A percentile compares a stretch with the other conserved stretches of the same genome.
Conservation (phyloP, 2,113 vertebrate species). For the Mystacornis crossleyi region DNA sequence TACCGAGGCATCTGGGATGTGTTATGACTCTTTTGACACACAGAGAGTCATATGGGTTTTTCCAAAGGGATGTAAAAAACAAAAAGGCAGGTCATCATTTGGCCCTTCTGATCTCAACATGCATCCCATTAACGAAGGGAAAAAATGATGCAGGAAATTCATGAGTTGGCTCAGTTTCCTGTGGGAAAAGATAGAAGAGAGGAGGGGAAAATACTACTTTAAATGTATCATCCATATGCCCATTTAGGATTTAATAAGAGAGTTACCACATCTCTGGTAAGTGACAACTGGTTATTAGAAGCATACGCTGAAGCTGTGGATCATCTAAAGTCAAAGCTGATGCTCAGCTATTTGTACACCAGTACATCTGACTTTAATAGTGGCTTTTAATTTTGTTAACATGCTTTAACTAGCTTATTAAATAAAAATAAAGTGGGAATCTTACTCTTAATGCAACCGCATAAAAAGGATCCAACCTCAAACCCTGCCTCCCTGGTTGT, state of each 20-base stretch:
- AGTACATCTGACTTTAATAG: conserved; percentile 64
- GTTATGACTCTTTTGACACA: conserved; percentile 7
- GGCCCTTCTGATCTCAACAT: conserved; percentile 41
- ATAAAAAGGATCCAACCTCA: not conserved
- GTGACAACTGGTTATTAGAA: conserved; percentile 64
- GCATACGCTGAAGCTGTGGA: not conserved
- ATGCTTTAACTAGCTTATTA: conserved; percentile 15
- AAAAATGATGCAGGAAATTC: conserved; percentile 12
- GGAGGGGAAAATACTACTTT: not conserved
- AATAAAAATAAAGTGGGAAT: conserved; percentile 31
- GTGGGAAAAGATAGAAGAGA: conserved; percentile 25
- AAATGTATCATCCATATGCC: conserved; percentile 36
- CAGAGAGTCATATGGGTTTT: not conserved
- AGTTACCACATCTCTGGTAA: conserved; percentile 49
- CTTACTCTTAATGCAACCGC: not conserved
- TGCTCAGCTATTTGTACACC: conserved; percentile 3
- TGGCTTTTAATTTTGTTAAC: conserved; percentile 54
- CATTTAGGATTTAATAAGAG: conserved; percentile 43
- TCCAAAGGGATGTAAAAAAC: not conserved
- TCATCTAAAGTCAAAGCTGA: conserved; percentile 42
- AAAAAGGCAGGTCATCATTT: conserved; percentile 27
- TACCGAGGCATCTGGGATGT: not conserved
- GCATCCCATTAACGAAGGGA: not conserved
- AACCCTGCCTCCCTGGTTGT: not conserved
- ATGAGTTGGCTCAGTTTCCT: not conserved